Percentiles rank a stretch among this genome's conserved stretches.
Evolutionary conservation across 2,797 vertebrate species (phyloP).

Genomic region (Brachyalestes nurse): DNA sequence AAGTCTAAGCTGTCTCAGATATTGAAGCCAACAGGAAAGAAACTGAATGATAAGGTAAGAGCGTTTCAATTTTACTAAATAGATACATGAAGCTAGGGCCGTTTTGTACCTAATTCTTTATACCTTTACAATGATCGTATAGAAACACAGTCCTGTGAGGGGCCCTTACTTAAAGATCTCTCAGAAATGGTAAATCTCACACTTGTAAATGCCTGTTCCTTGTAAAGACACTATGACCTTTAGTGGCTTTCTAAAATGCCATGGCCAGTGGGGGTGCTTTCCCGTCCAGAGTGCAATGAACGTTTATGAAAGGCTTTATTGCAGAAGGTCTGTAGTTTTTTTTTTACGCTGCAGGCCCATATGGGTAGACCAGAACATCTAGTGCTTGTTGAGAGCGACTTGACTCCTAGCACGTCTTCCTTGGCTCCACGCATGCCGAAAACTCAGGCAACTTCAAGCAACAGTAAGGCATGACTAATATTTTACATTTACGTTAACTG

Average conservation of each 20-base stretch:
- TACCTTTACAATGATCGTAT: neutral
- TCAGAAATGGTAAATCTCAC: constrained; percentile 33
- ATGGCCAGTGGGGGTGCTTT: constrained; percentile 42
- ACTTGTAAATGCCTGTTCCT: constrained; percentile 44
- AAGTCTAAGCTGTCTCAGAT: constrained; percentile 61
- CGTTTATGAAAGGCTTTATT: constrained; percentile 35
- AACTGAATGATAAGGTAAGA: constrained; percentile 65
- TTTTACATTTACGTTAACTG: neutral
- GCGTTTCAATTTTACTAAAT: neutral
- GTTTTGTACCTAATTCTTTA: too few species aligned
- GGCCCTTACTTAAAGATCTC: constrained; percentile 22
- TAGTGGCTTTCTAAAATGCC: constrained; percentile 45
- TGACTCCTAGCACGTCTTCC: constrained; percentile 68
- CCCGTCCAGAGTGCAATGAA: constrained; percentile 44
- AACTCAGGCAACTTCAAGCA: constrained; percentile 66
- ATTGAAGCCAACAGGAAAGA: constrained; percentile 56
- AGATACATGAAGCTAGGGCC: too few species aligned
- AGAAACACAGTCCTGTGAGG: neutral
- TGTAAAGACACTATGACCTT: constrained; percentile 45
- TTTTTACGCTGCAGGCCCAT: constrained; percentile 60
- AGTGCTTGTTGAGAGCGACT: constrained; percentile 60
- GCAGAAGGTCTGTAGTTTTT: neutral
- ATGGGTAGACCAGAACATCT: constrained; percentile 53
- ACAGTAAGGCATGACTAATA: constrained; percentile 75
- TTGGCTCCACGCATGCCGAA: constrained; percentile 61